Base-by-base conservation (phyloP, 2,888 invertebrate species). In the Ochlodes sylvanus region DNA sequence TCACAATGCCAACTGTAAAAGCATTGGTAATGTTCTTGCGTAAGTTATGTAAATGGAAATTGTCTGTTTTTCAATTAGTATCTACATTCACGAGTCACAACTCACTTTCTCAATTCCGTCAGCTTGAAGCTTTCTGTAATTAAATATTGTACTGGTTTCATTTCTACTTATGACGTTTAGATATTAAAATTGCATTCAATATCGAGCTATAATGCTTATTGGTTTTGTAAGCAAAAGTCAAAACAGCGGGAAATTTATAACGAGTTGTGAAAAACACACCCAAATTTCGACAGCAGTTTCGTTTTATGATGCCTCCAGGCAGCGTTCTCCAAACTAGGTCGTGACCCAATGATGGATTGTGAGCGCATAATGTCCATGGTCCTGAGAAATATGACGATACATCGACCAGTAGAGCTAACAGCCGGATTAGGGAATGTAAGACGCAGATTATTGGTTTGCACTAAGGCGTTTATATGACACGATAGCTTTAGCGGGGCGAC, bases 31-130 rank as follows among this genome's bases (percentile, higher is more conserved):
- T 55, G 47, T 66, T 56, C 47, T 69, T 69, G 52, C 62, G 62
- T 65, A 65, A 69, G 60, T 67, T 67, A 67, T 61, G 55, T 34
- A 66, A 66, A 67, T 67, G 61, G 42, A 55, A 61, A 61, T 67
- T 47, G 19, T 44, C 55, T 47, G 67, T 55, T 61, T 66, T 60
- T 61, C 54, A 55, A 17, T 61, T 61, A 32, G 19, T 42, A n/a
- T n/a, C n/a, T n/a, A 32, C 60, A 32, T 14, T 60, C 54, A 50
- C 21, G 47, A 27, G 27, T 27, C 27, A 38, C 27, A 17, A 60
- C 42, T 60, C 17, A 67, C 67, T 67, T 66, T 61, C 67, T 61
- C 55, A 27, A 50, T 57, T 7, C 42, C 27, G 32, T 42, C 34
- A 32, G 32, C 17, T 54, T 21, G n/a, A 55, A 15, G 42, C 12